Conservation (phyloP, 1,140 invertebrate genomes). For the Ganaspis sp. region DNA sequence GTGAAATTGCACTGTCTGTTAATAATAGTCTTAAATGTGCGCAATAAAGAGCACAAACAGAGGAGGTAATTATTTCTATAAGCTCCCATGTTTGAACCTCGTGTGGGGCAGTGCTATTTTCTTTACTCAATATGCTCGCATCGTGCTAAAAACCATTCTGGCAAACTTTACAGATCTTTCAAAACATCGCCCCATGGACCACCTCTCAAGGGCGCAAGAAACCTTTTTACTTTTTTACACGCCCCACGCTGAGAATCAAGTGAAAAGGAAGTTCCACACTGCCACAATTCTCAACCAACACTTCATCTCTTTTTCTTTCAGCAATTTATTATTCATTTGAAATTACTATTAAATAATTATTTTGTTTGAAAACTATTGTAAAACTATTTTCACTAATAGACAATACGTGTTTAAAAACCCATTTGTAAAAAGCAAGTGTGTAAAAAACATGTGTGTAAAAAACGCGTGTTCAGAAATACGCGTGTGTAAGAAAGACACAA, state of each 20-base stretch:
- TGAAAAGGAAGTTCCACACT: neutral
- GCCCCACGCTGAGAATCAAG: conserved; percentile 24
- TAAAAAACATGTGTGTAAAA: no score
- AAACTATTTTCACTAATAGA: no score
- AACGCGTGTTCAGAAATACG: no score
- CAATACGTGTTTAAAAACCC: no score
- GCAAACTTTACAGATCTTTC: neutral
- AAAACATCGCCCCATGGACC: conserved; percentile 18
- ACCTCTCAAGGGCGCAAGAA: conserved; percentile 27
- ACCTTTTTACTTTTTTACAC: conserved; percentile 26
- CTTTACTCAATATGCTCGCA: conserved; percentile 2
- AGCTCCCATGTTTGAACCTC: neutral
- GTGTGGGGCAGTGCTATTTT: conserved; percentile 26
- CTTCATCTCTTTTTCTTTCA: no score
- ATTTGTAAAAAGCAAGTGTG: no score
- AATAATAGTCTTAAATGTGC: neutral
- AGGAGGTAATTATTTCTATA: conserved; percentile 1
- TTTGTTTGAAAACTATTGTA: no score
- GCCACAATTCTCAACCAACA: neutral
- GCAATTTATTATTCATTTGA: no score
- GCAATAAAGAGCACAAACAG: neutral
- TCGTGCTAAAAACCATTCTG: conserved; percentile 16
- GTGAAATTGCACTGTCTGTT: neutral
- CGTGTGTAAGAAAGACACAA: no score
- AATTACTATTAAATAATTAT: neutral